Evolutionary conservation across 2,888 invertebrate genomes (phyloP).

Genomic region (Sesia bembeciformis): DNA sequence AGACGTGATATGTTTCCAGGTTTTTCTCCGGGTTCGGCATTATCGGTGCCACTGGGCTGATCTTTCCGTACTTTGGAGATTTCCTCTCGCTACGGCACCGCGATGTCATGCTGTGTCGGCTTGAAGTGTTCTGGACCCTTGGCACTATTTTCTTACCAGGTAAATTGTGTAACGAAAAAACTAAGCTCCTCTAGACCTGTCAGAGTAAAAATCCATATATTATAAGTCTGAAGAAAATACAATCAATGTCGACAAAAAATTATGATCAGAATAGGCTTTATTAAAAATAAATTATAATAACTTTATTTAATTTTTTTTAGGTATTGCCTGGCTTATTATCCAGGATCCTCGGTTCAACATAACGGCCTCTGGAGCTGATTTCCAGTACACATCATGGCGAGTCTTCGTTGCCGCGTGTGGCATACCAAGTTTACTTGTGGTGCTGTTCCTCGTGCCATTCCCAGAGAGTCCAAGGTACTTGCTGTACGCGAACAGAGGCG

Average conservation of each 20-base stretch:
- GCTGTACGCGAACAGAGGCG: conserved; percentile 61
- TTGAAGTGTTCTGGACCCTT: conserved; percentile 77
- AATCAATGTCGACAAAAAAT: too few species aligned
- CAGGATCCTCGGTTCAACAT: conserved; percentile 46
- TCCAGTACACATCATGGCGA: conserved; percentile 76
- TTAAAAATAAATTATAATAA: too few species aligned
- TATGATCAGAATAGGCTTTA: too few species aligned
- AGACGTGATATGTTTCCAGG: conserved; percentile 46
- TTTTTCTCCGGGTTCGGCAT: conserved; percentile 79
- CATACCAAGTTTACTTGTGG: conserved; percentile 69
- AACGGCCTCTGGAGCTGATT: conserved; percentile 29
- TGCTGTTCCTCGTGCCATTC: conserved; percentile 62
- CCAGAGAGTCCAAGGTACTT: conserved; percentile 75
- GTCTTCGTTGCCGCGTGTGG: conserved; percentile 78
- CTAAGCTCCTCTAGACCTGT: too few species aligned
- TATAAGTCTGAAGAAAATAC: too few species aligned
- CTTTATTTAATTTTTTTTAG: conserved; percentile 20
- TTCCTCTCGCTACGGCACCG: conserved; percentile 69
- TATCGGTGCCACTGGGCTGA: conserved; percentile 75
- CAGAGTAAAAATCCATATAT: too few species aligned
- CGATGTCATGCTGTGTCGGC: conserved; percentile 71
- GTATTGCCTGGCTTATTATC: conserved; percentile 64
- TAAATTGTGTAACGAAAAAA: conserved; percentile 24
- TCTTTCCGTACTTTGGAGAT: conserved; percentile 75
- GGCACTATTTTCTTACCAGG: conserved; percentile 75